Evolutionary conservation across 2,888 invertebrate genomes (phyloP), one percentile per base, ranked within the genome.

Genomic region (Sceliomorpha sp.): DNA sequence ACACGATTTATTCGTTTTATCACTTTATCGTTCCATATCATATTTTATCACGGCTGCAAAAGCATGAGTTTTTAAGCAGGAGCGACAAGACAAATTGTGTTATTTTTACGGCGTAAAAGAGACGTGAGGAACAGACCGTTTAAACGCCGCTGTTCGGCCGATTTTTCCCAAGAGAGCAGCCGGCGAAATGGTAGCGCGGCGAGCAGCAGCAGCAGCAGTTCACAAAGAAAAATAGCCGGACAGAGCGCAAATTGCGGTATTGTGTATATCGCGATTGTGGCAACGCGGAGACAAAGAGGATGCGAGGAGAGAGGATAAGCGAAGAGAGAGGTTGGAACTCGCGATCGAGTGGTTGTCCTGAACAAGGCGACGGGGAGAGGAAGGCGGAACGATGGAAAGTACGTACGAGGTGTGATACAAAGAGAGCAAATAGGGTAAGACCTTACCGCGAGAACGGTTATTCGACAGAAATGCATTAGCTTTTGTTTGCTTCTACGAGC

Each of bases 391-490:
- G 31, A 26, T 31, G 58, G 29, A 47, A 58, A 47, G 39, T 58
- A 29, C 45, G 32, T 31, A 36, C n/a, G n/a, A 32, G 58, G 36
- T 37, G 47, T 47, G 58, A 58, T 58, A 58, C 47, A 58, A 58
- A 58, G 45, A 47, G 58, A 58, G 27, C 39, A 58, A 50, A 56
- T 55, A 40, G 37, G 34, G 39, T 42, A 39, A 68, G 39, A 44
- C 48, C 29, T 58, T 14, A 31, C 50, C 42, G 64, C 34, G 29
- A 37, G 63, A 73, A 51, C 70, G 63, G 76, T 77, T 78, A 76
- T 78, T 77, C 63, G 68, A 68, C 69, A 77, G 74, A 78, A 77
- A 73, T 79, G 78, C 78, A 79, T 79, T 77, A 78, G 73, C 77
- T 78, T 76, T 75, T 78, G 76, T 79, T 79, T 75, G 75, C 70